phyloP scores from a whole-genome alignment of 2,797 vertebrate species.

The Emydoidea blandingii region DNA sequence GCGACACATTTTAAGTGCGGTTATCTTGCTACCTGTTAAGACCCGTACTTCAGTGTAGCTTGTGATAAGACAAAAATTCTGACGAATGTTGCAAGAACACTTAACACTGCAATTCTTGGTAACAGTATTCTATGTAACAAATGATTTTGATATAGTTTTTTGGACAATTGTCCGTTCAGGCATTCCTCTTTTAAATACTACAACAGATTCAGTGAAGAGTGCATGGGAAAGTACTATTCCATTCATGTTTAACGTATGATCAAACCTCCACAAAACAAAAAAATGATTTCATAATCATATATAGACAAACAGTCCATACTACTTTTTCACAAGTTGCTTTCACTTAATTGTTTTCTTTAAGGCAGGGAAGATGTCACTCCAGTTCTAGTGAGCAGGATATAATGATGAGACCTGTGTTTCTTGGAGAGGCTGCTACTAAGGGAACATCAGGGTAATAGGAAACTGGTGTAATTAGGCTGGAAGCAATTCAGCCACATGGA shows the following conservation, averaged over 20 bases:
- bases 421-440: too few relatives aligned
- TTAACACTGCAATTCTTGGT: not conserved
- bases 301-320: not conserved
- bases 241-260: not conserved
- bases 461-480: not conserved
- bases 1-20: not conserved
- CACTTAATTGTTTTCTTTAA: not conserved
- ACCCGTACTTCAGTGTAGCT: not conserved
- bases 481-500: not conserved
- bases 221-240: not conserved
- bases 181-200: not conserved
- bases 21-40: not conserved
- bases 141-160: not conserved
- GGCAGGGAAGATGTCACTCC: not conserved
- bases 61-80: not conserved
- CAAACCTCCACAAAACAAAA: not conserved
- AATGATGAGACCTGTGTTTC: too few relatives aligned
- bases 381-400: too few relatives aligned
- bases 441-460: not conserved
- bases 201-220: not conserved
- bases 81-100: not conserved
- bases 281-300: not conserved
- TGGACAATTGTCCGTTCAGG: not conserved
- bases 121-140: not conserved
- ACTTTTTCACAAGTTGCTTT: not conserved